Evolutionary conservation across 2,113 vertebrate genomes (phyloP).

Genomic region (Microtus montanus): DNA sequence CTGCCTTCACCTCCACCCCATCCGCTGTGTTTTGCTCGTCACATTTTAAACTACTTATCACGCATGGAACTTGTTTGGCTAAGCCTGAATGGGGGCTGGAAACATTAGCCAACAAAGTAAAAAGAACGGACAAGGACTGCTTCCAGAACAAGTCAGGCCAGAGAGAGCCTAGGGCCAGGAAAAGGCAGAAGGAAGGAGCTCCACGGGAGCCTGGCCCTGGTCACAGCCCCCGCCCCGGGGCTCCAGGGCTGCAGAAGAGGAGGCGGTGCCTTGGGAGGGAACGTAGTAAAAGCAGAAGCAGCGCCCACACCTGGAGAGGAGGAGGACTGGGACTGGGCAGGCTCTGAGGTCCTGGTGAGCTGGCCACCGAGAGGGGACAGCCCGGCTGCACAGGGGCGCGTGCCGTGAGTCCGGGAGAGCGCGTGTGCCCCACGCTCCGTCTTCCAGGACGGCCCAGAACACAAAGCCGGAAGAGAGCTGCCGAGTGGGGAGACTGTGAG

Average conservation of each 20-base stretch:
- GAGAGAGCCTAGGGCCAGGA: neutral
- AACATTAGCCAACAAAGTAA: neutral
- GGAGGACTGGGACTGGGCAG: fast-evolving
- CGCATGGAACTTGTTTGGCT: neutral
- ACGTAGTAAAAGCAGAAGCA: neutral
- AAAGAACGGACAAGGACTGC: neutral
- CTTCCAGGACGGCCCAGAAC: neutral
- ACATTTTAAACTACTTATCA: neutral
- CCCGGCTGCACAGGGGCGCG: neutral
- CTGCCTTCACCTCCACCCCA: no score
- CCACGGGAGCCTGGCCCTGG: neutral
- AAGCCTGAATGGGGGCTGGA: neutral
- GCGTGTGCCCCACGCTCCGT: neutral
- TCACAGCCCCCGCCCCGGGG: neutral
- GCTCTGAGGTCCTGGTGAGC: neutral
- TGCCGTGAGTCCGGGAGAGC: neutral
- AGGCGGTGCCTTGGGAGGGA: neutral
- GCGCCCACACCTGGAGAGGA: fast-evolving
- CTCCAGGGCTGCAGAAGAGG: neutral
- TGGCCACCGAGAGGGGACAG: neutral
- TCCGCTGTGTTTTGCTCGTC: neutral
- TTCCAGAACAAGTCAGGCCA: neutral
- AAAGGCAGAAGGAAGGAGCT: neutral
- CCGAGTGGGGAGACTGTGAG: neutral
- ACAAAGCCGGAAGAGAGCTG: neutral